Base-by-base conservation (phyloP, 2,888 invertebrate genomes). In the Formica aserva region DNA sequence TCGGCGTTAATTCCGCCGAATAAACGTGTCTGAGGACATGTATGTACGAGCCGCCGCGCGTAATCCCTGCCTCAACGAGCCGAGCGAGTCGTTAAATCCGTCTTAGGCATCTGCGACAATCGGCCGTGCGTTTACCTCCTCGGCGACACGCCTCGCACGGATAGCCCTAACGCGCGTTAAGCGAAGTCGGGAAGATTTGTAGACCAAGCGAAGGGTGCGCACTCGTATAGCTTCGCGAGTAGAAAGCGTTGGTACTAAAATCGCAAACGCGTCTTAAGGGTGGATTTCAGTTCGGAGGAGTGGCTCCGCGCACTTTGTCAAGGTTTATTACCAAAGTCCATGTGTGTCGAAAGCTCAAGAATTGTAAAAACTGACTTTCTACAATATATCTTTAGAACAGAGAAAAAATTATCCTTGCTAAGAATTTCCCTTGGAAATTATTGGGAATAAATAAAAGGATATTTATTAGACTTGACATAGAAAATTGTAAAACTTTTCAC, bases 151-250 rank as follows among this genome's bases (percentile, higher is more conserved):
- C 83, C 67, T 83, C 62, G 71, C 32, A 60, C 38, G 69, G 69
- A 78, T 82, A 75, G 72, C 65, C 76, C 75, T 63, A 62, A 76
- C 52, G 63, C 85, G 77, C 86, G 76, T 74, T 45, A 82, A 80
- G 84, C 86, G 88, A 86, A 88, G 85, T 86, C 88, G 38, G 35
- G 83, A 87, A 91, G 88, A 91, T 91, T 89, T 85, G 89, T 86
- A 78, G 55, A 60, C 38, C 69, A 11, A 29, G 41, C 60, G 71
- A 57, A 72, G 78, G 72, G 69, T 77, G 55, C 26, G 67, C 63
- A 26, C 38, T 76, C 76, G 66, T 69, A 41, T 76, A 85, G 71
- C 81, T 63, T 41, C 52, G 67, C 62, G 80, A 55, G 38, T 52
- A 41, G 69, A 83, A 62, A 62, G 67, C 60, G 35, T 15, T 52